Evolutionary conservation across 2,113 vertebrate species (phyloP).

Genomic region (Vidua chalybeata): DNA sequence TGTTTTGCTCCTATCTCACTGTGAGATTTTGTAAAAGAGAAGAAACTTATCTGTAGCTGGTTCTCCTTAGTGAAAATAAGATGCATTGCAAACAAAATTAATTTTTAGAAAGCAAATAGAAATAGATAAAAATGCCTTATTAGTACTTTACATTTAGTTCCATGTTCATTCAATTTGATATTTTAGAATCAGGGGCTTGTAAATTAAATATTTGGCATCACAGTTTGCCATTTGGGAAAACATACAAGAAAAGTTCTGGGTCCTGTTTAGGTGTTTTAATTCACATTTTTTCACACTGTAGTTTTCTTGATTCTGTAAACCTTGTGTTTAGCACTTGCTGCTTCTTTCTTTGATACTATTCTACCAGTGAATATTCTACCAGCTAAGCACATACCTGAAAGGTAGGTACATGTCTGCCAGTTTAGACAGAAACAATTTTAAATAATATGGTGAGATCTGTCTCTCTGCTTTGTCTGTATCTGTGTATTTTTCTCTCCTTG

Average conservation of each 20-base stretch:
- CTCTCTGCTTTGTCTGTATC: not conserved
- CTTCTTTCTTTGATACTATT: not conserved
- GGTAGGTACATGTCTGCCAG: not conserved
- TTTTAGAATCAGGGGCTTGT: not conserved
- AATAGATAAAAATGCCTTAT: not conserved
- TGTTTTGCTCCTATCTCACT: not conserved
- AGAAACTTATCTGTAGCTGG: not conserved
- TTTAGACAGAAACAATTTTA: not conserved
- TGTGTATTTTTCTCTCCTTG: not conserved
- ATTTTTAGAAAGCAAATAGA: not conserved
- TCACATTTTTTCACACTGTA: not conserved
- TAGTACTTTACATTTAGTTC: not conserved
- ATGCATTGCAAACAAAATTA: not conserved
- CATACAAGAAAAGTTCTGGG: not conserved
- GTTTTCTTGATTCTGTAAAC: not conserved
- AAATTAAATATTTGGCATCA: not conserved
- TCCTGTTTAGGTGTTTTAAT: not conserved
- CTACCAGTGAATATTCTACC: not conserved
- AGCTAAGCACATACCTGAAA: not conserved
- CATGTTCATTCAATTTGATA: not conserved
- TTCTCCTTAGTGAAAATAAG: not conserved
- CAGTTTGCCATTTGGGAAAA: not conserved
- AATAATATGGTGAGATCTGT: not conserved
- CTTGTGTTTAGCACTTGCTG: not conserved
- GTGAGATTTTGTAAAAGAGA: not conserved